Evolutionary conservation across 2,797 vertebrate species (phyloP).

Genomic region (Mormyrus hasselquistii): DNA sequence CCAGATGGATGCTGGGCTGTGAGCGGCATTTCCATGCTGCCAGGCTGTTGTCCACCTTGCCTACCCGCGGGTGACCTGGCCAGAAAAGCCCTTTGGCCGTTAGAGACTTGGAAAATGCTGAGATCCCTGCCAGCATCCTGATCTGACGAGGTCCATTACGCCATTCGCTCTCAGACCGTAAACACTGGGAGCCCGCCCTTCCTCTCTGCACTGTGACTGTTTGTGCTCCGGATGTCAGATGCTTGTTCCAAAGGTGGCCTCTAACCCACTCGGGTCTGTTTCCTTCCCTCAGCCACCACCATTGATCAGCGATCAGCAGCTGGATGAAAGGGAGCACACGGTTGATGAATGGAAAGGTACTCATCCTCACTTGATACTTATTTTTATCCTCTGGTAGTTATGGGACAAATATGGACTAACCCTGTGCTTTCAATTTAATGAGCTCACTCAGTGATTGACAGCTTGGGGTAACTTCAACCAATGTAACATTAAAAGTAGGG

Average conservation of each 20-base stretch:
- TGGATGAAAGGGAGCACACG: constrained; percentile 94
- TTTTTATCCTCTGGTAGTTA: neutral
- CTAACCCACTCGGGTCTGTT: neutral
- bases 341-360: constrained; percentile 98
- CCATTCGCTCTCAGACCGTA: neutral
- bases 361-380: neutral
- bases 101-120: neutral
- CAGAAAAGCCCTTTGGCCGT: neutral
- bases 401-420: neutral
- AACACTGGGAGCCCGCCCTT: neutral
- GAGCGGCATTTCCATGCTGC: neutral
- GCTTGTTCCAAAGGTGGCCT: neutral
- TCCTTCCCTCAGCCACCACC: constrained; percentile 77
- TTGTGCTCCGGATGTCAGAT: neutral
- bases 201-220: neutral
- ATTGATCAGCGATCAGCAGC: constrained; percentile 90
- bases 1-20: neutral
- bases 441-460: neutral
- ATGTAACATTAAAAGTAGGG: neutral
- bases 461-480: neutral
- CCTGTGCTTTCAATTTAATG: neutral
- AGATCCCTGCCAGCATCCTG: neutral
- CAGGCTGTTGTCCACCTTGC: neutral
- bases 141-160: neutral
- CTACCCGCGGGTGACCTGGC: neutral